Evolutionary conservation across 2,113 vertebrate genomes (phyloP).

Genomic region (Rafetus swinhoei): DNA sequence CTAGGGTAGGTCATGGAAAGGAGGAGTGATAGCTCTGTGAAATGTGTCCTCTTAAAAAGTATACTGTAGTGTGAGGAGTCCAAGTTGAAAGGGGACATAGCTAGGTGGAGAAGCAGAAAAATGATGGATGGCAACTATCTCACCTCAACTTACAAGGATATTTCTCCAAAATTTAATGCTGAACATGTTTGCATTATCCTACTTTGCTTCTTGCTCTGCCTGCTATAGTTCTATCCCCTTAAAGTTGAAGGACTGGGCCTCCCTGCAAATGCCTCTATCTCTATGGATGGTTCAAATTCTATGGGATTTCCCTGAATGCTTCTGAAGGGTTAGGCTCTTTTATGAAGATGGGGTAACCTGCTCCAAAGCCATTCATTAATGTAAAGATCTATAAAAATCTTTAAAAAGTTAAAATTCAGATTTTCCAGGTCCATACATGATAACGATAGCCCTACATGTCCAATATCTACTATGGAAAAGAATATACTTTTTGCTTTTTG

Average conservation of each 20-base stretch:
- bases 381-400: not conserved
- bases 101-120: not conserved
- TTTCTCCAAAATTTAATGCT: not conserved
- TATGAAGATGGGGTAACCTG: not conserved
- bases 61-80: not conserved
- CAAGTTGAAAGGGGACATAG: not conserved
- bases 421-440: not conserved
- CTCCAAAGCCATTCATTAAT: not conserved
- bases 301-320: not conserved
- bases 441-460: not conserved
- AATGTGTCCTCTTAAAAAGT: not conserved
- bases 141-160: not conserved
- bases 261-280: not conserved
- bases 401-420: not conserved
- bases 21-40: not conserved
- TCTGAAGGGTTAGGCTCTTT: not conserved
- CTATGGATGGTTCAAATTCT: not conserved
- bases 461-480: slow-evolving; percentile 2
- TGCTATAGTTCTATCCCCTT: not conserved
- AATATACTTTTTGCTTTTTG: slow-evolving; percentile 11
- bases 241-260: not conserved
- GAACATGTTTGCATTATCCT: not conserved
- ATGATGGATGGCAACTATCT: not conserved
- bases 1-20: not conserved
- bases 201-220: not conserved